Percentiles rank a stretch among this genome's conserved stretches.
Evolutionary conservation across 2,888 invertebrate genomes (phyloP).

Genomic region (Chydorus sphaericus): DNA sequence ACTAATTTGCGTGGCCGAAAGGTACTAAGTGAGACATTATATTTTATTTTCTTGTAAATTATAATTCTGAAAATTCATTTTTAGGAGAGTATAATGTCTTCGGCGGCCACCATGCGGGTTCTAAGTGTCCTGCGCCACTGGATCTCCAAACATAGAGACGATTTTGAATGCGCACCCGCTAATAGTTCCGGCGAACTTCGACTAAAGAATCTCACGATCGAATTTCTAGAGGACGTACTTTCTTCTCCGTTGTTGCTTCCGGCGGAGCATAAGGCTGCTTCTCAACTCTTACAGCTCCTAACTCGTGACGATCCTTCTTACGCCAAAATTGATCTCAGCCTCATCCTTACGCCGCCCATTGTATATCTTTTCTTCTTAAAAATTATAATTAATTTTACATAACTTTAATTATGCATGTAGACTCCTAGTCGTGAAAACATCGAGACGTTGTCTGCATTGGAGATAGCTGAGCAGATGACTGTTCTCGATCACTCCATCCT

Average conservation of each 20-base stretch:
- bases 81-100: conserved; percentile 66
- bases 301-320: conserved; percentile 55
- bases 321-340: conserved; percentile 49
- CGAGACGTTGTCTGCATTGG: conserved; percentile 70
- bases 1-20: background rate
- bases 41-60: too few species aligned
- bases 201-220: conserved; percentile 59
- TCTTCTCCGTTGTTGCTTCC: conserved; percentile 67
- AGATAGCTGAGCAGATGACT: conserved; percentile 85
- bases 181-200: conserved; percentile 25
- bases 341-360: conserved; percentile 49
- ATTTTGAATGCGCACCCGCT: conserved; percentile 5
- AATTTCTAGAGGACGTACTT: conserved; percentile 75
- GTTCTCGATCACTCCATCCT: conserved; percentile 85
- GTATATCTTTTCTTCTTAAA: conserved; percentile 31
- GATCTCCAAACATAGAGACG: conserved; percentile 70
- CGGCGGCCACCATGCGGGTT: conserved; percentile 86
- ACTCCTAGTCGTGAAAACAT: conserved; percentile 63
- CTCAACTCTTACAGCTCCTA: conserved; percentile 59
- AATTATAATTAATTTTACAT: conserved; percentile 8
- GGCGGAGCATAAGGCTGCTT: conserved; percentile 77
- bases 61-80: conserved; percentile 25
- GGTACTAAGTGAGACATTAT: too few species aligned
- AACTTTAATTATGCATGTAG: conserved; percentile 30
- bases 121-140: conserved; percentile 79